Evolutionary conservation across 2,797 vertebrate genomes (phyloP).

Genomic region (Lophius americanus): DNA sequence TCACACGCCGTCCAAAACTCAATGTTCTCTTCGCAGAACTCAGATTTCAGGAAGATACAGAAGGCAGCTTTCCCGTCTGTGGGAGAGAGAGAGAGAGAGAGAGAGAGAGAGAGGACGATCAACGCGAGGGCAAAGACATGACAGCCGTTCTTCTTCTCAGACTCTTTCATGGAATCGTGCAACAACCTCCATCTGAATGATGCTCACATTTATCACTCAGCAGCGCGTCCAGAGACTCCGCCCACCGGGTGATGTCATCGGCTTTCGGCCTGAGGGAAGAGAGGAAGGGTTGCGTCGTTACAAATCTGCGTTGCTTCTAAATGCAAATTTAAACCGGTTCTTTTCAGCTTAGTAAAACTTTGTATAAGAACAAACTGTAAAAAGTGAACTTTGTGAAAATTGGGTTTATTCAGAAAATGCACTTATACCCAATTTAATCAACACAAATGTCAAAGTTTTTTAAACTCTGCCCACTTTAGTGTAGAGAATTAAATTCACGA

Average conservation of each 20-base stretch:
- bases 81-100: background rate
- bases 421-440: no score
- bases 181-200: slow-evolving; percentile 1
- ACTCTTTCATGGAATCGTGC: slow-evolving; percentile 31
- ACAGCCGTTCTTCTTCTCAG: slow-evolving; percentile 48
- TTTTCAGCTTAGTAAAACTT: no score
- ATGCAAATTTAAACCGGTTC: no score
- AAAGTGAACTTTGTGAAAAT: no score
- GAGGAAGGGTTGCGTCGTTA: slow-evolving; percentile 7
- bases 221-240: slow-evolving; percentile 80
- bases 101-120: slow-evolving; percentile 2
- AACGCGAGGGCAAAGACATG: slow-evolving; percentile 22
- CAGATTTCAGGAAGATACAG: slow-evolving; percentile 89
- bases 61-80: slow-evolving; percentile 91
- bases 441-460: no score
- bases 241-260: slow-evolving; percentile 79
- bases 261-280: slow-evolving; percentile 66
- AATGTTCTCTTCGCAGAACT: slow-evolving; percentile 96
- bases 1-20: slow-evolving; percentile 98
- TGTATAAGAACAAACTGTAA: no score
- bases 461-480: no score
- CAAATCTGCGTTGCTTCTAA: no score
- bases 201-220: slow-evolving; percentile 80
- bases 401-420: no score
- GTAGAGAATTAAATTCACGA: no score